These are phyloP conservation scores for Halisarca cf. caerulea DNA, from an alignment of 37 sponge, comb jelly and placozoan genomes.

Conservation along the genomic window DNA sequence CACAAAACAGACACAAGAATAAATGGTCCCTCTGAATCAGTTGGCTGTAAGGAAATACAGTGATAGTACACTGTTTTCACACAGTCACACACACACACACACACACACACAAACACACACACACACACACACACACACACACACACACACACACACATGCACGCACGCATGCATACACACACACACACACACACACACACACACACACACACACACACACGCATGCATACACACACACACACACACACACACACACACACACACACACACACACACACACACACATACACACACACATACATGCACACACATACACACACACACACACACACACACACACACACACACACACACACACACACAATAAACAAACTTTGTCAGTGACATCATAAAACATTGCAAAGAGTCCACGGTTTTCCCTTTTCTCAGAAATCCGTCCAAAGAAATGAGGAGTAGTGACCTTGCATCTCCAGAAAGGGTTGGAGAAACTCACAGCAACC, in stretches of 20 bases:
- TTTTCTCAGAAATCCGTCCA: conserved; percentile 64
- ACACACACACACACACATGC: too few relatives aligned
- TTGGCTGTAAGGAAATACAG: background rate
- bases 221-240: background rate
- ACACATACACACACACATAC: too few relatives aligned
- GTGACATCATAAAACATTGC: conserved; percentile 77
- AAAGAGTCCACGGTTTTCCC: conserved; percentile 70
- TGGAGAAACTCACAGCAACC: conserved; percentile 75
- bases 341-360: conserved; percentile 8
- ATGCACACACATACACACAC: conserved; percentile 1
- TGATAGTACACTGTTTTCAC: too few relatives aligned
- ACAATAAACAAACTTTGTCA: background rate
- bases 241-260: too few relatives aligned
- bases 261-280: too few relatives aligned
- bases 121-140: too few relatives aligned
- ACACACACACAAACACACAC: too few relatives aligned
- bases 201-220: background rate
- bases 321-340: background rate
- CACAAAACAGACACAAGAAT: conserved; percentile 77
- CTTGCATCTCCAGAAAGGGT: conserved; percentile 73
- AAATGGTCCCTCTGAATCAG: conserved; percentile 22
- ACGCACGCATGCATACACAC: background rate
- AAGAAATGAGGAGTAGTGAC: conserved; percentile 82
- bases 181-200: too few relatives aligned
- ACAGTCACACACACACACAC: too few relatives aligned